Evolutionary conservation across 2,113 vertebrate species (phyloP).

Genomic region (Cryptomyrus ogoouensis): DNA sequence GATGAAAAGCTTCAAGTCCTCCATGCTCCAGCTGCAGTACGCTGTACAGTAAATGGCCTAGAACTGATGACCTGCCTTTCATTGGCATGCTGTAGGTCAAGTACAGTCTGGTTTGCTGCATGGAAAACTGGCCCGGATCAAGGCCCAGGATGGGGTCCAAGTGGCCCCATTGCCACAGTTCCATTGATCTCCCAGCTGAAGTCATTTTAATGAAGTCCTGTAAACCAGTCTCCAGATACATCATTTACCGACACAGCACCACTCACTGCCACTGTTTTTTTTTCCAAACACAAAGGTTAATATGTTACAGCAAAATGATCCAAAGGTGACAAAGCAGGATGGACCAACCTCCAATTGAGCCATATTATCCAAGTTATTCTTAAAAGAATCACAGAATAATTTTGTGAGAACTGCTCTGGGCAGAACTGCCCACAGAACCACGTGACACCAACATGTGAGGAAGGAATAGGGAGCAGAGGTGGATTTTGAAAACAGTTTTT

Average conservation of each 20-base stretch:
- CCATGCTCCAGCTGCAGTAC: constrained; percentile 22
- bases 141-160: constrained; percentile 37
- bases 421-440: not conserved
- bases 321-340: not conserved
- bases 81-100: constrained; percentile 38
- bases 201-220: constrained; percentile 34
- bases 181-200: constrained; percentile 37
- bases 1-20: constrained; percentile 15
- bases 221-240: constrained; percentile 26
- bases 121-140: constrained; percentile 32
- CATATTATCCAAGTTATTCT: not conserved
- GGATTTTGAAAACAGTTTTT: not conserved
- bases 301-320: not conserved
- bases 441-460: not conserved
- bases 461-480: not conserved
- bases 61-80: constrained; percentile 36
- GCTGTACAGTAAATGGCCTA: constrained; percentile 29
- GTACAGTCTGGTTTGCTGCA: constrained; percentile 28
- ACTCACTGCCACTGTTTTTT: constrained; percentile 10
- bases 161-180: constrained; percentile 24
- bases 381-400: not conserved
- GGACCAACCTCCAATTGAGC: not conserved
- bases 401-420: not conserved
- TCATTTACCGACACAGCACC: constrained; percentile 26
- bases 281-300: not conserved